Evolutionary conservation across 2,797 vertebrate genomes (phyloP), one percentile per base, ranked within the genome.

Genomic region (Sebastes steindachneri): DNA sequence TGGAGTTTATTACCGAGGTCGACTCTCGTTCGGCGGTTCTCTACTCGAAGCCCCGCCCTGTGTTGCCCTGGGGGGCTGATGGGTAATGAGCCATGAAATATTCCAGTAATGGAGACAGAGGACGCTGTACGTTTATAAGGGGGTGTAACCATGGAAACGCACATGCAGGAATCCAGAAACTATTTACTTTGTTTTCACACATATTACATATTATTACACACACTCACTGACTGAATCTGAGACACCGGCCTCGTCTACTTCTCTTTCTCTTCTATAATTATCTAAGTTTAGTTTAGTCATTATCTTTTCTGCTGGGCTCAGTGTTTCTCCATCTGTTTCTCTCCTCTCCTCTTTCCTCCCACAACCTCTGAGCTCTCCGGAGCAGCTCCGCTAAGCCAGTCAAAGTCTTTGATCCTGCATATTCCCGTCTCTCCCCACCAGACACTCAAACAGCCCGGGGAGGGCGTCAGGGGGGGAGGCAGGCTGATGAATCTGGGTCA

Each of bases 401-500:
- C 76, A 59, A 68, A 85, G 83, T 74, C 88, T 88, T 88, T 86
- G 85, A 92, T 90, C 86, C 66, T 19, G 45, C 51, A 15, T 51
- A 58, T 75, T 75, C 74, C 82, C 26, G 41, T 41, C 37, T 73
- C 67, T 78, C 68, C 73, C 33, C 66, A 62, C 75, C 71, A 67
- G 68, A 70, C 86, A 45, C 75, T 77, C 62, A 31, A 19, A 67
- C 72, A 67, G 73, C 54, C 68, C 9, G 15, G 25, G 68, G 75
- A 29, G 82, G 67, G 66, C 35, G 59, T 65, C 12, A 21, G 45
- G 65, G 37, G 67, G 33, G 8, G 23, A 29, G 41, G 63, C n/a
- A 4, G 72, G 58, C 71, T 59, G 83, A 67, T 80, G 63, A 92
- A 93, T 93, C 83, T 95, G 89, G 93, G 91, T 95, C 94, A 92